phyloP scores from a whole-genome alignment of 1,140 invertebrate genomes.

The Steinernema khuongi region DNA sequence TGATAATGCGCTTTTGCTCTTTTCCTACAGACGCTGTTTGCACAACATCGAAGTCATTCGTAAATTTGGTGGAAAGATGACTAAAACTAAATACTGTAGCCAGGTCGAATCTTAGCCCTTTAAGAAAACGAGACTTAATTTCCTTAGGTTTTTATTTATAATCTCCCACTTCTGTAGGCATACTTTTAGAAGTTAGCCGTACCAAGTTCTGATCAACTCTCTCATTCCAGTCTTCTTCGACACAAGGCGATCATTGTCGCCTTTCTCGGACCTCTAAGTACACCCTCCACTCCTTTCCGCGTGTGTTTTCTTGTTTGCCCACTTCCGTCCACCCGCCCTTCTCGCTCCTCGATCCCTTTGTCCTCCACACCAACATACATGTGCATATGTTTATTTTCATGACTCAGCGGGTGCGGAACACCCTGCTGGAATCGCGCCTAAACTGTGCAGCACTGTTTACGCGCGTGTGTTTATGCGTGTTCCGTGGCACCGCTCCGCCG shows the following conservation, averaged over 20 bases:
- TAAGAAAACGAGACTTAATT: no score
- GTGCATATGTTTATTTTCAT: slow-evolving; percentile 33
- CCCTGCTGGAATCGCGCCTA: background rate
- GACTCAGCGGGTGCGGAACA: slow-evolving; percentile 21
- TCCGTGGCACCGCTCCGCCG: slow-evolving; percentile 1
- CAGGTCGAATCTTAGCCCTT: no score
- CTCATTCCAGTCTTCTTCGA: background rate
- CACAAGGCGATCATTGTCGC: background rate
- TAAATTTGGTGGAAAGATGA: no score
- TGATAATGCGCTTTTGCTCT: no score
- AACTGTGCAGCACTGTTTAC: background rate
- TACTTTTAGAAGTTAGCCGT: no score
- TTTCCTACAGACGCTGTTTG: no score
- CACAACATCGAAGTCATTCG: no score
- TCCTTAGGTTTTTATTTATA: no score
- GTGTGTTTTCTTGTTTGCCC: background rate
- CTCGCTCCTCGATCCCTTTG: background rate
- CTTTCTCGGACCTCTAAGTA: background rate
- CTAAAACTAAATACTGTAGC: no score
- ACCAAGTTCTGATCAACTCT: no score
- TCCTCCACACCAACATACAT: slow-evolving; percentile 6
- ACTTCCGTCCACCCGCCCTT: background rate
- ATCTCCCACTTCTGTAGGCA: no score
- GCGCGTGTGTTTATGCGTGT: background rate
- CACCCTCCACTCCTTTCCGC: background rate